phyloP scores from a whole-genome alignment of 2,888 invertebrate genomes.

The Microchrysa polita region DNA sequence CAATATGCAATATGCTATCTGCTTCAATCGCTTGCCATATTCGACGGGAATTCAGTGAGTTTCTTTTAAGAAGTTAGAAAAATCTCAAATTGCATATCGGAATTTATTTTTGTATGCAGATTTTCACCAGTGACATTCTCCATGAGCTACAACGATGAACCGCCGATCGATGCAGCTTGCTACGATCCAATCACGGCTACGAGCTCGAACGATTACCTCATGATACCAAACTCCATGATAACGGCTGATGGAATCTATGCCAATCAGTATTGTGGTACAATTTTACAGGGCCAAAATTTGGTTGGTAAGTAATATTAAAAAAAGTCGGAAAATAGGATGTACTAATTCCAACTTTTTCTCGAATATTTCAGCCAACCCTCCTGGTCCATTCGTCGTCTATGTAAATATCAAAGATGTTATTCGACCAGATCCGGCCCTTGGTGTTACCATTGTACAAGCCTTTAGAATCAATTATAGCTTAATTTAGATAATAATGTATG shows the following conservation, averaged over 20 bases:
- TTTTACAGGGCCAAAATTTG: conserved; percentile 53
- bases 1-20: conserved; percentile 71
- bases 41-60: conserved; percentile 58
- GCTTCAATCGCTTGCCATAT: conserved; percentile 66
- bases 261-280: conserved; percentile 59
- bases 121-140: conserved; percentile 4
- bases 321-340: neutral
- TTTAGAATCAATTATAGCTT: conserved; percentile 10
- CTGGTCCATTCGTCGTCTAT: conserved; percentile 8
- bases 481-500: too few species aligned
- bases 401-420: neutral
- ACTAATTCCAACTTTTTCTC: neutral
- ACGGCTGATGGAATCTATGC: conserved; percentile 62
- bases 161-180: conserved; percentile 65
- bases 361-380: conserved; percentile 21
- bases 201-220: conserved; percentile 67
- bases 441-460: neutral
- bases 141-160: conserved; percentile 13
- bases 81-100: neutral
- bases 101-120: conserved; percentile 2
- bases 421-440: neutral
- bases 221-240: conserved; percentile 66
- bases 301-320: conserved; percentile 49
- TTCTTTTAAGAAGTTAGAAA: neutral
- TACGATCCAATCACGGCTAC: conserved; percentile 66